Conservation (phyloP, 2,113 vertebrate species). For the Colinus virginianus region DNA sequence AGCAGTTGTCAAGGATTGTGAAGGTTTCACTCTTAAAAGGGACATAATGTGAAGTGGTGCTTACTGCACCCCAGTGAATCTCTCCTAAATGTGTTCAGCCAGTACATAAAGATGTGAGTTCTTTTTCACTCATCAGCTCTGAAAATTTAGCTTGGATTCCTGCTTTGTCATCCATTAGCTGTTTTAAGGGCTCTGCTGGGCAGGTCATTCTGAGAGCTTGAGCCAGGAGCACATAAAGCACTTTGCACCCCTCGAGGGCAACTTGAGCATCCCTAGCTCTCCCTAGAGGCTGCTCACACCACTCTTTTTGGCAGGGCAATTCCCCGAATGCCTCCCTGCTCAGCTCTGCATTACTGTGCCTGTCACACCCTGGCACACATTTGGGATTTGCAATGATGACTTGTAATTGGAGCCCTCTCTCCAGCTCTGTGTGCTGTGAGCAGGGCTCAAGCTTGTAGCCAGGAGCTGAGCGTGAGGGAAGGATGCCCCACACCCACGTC, state of each 20-base stretch:
- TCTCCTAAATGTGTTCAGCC: slow-evolving; percentile 14
- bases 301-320: not conserved
- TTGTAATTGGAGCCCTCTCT: not conserved
- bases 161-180: slow-evolving; percentile 28
- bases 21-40: slow-evolving; percentile 50
- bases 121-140: slow-evolving; percentile 28
- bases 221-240: not conserved
- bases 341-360: rapidly evolving
- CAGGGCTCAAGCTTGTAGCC: rapidly evolving
- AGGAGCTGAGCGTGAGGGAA: rapidly evolving
- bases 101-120: slow-evolving; percentile 9
- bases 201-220: not conserved
- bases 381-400: not conserved
- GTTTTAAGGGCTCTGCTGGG: not conserved
- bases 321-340: not conserved
- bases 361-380: not conserved
- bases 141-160: slow-evolving; percentile 46
- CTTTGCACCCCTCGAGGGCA: rapidly evolving
- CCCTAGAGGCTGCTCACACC: rapidly evolving
- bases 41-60: not conserved
- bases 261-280: not conserved
- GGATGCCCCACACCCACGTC: rapidly evolving
- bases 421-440: rapidly evolving
- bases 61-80: slow-evolving; percentile 7
- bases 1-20: slow-evolving; percentile 22